Evolutionary conservation across 2,113 vertebrate species (phyloP).

Genomic region (Ranitomeya imitator): DNA sequence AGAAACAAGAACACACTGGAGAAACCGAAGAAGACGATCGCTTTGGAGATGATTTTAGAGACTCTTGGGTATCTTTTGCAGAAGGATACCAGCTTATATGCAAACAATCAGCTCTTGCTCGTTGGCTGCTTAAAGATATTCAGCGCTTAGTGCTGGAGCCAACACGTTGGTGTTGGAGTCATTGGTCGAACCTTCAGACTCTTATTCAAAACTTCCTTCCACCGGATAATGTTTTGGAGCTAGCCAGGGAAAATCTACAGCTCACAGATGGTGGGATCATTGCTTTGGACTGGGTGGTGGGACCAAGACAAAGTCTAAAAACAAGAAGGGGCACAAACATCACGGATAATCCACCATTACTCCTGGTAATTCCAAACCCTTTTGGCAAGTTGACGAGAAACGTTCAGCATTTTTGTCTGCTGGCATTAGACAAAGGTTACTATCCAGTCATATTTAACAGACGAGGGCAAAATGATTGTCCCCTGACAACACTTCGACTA

Average conservation of each 20-base stretch:
- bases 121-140: slow-evolving; percentile 70
- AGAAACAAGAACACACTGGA: slow-evolving; percentile 45
- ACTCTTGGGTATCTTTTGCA: slow-evolving; percentile 49
- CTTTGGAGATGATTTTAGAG: slow-evolving; percentile 54
- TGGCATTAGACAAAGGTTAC: slow-evolving; percentile 76
- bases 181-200: slow-evolving; percentile 78
- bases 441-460: slow-evolving; percentile 78
- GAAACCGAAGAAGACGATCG: slow-evolving; percentile 53
- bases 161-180: slow-evolving; percentile 62
- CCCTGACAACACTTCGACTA: slow-evolving; percentile 72
- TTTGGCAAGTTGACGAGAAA: slow-evolving; percentile 77
- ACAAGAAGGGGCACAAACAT: slow-evolving; percentile 59
- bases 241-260: slow-evolving; percentile 77
- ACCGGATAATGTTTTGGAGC: slow-evolving; percentile 58
- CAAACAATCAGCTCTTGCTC: slow-evolving; percentile 77
- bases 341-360: slow-evolving; percentile 64
- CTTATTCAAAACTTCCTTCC: slow-evolving; percentile 66
- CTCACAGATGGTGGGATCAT: slow-evolving; percentile 76
- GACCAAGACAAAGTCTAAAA: slow-evolving; percentile 57
- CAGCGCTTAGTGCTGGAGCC: slow-evolving; percentile 62
- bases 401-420: slow-evolving; percentile 73
- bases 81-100: slow-evolving; percentile 70
- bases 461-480: slow-evolving; percentile 76
- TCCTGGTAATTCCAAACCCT: slow-evolving; percentile 81
- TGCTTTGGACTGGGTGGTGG: slow-evolving; percentile 82